phyloP scores from a whole-genome alignment of 2,888 invertebrate genomes.

The Napeogenes sylphis region DNA sequence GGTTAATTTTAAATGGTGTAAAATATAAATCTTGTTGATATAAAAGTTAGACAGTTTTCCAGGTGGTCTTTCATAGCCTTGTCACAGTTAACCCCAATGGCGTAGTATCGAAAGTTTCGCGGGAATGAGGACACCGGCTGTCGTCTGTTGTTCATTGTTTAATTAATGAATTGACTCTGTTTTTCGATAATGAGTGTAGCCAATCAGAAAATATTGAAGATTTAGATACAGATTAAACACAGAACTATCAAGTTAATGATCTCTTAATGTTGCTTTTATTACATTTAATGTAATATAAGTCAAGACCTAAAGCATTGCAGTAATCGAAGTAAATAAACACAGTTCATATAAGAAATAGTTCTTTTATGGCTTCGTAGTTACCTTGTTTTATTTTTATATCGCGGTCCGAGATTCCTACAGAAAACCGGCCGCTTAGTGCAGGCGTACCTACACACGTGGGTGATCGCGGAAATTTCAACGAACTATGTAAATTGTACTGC shows the following conservation, averaged over 20 bases:
- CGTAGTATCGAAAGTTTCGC: constrained; percentile 61
- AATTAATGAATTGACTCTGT: constrained; percentile 49
- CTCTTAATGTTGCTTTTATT: not conserved
- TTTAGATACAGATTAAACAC: too few relatives aligned
- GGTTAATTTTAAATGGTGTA: constrained; percentile 26
- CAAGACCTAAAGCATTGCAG: not conserved
- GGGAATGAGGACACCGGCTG: constrained; percentile 57
- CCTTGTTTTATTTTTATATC: constrained; percentile 27
- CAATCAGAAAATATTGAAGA: constrained; percentile 11
- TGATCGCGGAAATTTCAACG: constrained; percentile 12
- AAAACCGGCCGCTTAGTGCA: constrained; percentile 10
- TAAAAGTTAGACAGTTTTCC: constrained; percentile 55
- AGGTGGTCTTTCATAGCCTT: constrained; percentile 67
- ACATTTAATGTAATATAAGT: too few relatives aligned
- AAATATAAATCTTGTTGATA: constrained; percentile 8
- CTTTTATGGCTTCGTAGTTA: constrained; percentile 25
- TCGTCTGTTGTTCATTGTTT: constrained; percentile 51
- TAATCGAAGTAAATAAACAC: constrained; percentile 7
- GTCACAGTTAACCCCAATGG: constrained; percentile 67
- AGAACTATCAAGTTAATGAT: not conserved
- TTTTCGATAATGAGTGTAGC: constrained; percentile 29
- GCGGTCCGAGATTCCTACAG: constrained; percentile 16
- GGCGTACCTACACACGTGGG: constrained; percentile 20
- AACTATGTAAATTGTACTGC: constrained; percentile 10
- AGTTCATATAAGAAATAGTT: constrained; percentile 17